These are phyloP conservation scores for Agrotis exclamationis DNA, from an alignment of 2,888 invertebrate genomes.

Conservation along the genomic window DNA sequence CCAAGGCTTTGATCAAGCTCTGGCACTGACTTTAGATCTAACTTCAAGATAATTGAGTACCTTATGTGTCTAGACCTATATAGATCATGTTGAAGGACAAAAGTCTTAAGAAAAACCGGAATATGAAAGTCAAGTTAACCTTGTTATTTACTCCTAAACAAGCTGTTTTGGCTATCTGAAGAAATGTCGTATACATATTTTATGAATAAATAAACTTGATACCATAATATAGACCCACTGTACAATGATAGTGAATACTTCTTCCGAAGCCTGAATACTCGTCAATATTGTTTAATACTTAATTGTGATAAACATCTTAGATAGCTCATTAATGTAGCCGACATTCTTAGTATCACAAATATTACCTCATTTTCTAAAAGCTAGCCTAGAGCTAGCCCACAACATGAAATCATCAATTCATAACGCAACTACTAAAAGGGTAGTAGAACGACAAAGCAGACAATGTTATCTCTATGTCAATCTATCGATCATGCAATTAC, in stretches of 20 bases:
- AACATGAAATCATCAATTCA: conserved; percentile 50
- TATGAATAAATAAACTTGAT: conserved; percentile 1
- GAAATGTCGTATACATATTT: not conserved
- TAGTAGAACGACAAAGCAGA: conserved; percentile 71
- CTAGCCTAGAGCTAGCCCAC: conserved; percentile 6
- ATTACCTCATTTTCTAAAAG: not conserved
- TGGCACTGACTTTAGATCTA: conserved; percentile 75
- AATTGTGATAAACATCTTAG: not conserved
- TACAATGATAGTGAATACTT: not conserved
- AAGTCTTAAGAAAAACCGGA: conserved; percentile 48
- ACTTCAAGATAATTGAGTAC: conserved; percentile 68
- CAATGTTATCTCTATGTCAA: conserved; percentile 83
- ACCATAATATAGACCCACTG: not conserved
- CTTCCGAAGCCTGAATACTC: not conserved
- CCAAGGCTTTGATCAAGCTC: conserved; percentile 75
- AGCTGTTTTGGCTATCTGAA: not conserved
- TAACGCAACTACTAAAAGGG: conserved; percentile 64
- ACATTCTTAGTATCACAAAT: not conserved
- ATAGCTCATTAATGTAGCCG: no score
- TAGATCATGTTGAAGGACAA: conserved; percentile 61
- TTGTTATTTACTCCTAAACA: not conserved
- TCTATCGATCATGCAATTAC: conserved; percentile 81
- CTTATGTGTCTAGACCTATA: conserved; percentile 45
- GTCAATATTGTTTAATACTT: not conserved
- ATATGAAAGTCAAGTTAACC: not conserved